These are phyloP conservation scores for Aricia artaxerxes DNA, from an alignment of 2,888 invertebrate genomes.

Conservation along the genomic window DNA sequence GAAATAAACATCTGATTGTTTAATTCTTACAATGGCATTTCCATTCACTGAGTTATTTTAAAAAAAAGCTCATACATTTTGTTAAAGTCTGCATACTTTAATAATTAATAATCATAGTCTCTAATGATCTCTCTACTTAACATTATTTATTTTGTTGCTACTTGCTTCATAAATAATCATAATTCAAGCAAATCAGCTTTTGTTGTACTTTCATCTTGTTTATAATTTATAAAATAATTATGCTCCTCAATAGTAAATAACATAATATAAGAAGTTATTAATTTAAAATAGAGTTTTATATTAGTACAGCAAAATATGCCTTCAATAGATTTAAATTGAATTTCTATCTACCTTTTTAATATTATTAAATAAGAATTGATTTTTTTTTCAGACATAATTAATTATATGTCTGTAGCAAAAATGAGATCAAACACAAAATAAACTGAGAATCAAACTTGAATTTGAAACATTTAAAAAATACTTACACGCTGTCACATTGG, in stretches of 20 bases:
- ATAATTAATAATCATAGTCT: neutral
- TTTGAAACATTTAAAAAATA: constrained; percentile 13
- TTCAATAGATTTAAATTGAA: no score
- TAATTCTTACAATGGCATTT: neutral
- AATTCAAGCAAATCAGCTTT: neutral
- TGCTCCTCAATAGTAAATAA: no score
- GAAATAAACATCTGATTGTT: constrained; percentile 51
- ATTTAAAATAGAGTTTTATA: no score
- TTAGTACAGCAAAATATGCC: no score
- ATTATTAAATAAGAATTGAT: no score
- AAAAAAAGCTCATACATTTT: neutral
- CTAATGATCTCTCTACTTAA: neutral
- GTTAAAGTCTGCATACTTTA: neutral
- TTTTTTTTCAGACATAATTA: no score
- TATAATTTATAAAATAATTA: no score
- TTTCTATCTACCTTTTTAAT: no score
- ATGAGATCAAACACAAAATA: neutral
- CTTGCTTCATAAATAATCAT: no score
- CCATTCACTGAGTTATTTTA: neutral
- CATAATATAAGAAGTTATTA: no score
- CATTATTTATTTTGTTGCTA: neutral
- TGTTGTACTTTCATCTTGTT: no score
- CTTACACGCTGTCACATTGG: constrained; percentile 34
- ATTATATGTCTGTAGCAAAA: no score
- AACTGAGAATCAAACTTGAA: neutral